Base-by-base conservation (phyloP, 2,888 invertebrate species). In the Meandrusa payeni region DNA sequence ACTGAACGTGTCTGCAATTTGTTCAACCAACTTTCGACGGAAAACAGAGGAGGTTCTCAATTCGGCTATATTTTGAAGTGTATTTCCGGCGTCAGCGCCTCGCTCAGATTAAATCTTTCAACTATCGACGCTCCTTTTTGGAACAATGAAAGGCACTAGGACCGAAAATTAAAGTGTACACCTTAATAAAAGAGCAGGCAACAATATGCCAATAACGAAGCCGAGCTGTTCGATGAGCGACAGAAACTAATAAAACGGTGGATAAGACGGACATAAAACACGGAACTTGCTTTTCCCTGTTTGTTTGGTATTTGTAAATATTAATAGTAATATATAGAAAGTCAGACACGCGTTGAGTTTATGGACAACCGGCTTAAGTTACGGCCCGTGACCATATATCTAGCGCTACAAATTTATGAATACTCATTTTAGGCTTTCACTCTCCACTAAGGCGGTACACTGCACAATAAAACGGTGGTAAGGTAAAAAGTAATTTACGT, bases 191-290 rank as follows among this genome's bases (percentile, higher is more conserved):
- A n/a, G n/a, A n/a, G n/a, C n/a, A n/a, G n/a, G n/a, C n/a, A n/a
- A n/a, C n/a, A n/a, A n/a, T n/a, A n/a, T n/a, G n/a, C 26, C 20
- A 29, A 38, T 17, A 5, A 38, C 36, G 28, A 7, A 20, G 7
- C 20, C 7, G 9, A 29, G 12, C 27, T 24, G 31, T 13, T 13
- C 2, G 9, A 20, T 20, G 24, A 17, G 12, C 13, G 24, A 19
- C 20, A 41, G 27, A 28, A 37, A 36, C 31, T 31, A 43, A 27
- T 43, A 43, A n/a, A n/a, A n/a, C n/a, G n/a, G n/a, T 32, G 26
- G 36, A 43, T 43, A 43, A 43, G 36, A 42, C 20, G 19, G 9
- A 24, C 36, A 42, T 36, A 29, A 42, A 43, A 38, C 15, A 38
- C 32, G 26, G 37, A 32, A 38, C 31, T n/a, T n/a, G n/a, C n/a